Evolutionary conservation across 2,113 vertebrate species (phyloP).

Genomic region (Martes martes): DNA sequence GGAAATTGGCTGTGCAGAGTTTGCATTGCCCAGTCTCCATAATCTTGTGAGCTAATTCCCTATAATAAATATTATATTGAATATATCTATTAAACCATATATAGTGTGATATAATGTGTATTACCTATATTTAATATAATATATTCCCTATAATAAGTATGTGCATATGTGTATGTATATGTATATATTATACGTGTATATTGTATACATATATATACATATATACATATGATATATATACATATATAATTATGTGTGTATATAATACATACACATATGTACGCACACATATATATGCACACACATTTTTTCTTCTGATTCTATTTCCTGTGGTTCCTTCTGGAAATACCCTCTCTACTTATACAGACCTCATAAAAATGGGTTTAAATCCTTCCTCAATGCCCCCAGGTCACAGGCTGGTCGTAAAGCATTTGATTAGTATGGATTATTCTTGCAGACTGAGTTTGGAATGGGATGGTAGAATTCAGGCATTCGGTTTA

Average conservation of each 20-base stretch:
- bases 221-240: too few relatives aligned
- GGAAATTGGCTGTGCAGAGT: fast-evolving
- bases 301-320: neutral
- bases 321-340: neutral
- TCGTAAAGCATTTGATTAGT: too few relatives aligned
- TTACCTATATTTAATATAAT: neutral
- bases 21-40: neutral
- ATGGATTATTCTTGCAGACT: neutral
- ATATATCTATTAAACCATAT: neutral
- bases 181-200: too few relatives aligned
- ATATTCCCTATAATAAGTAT: neutral
- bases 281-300: neutral
- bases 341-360: neutral
- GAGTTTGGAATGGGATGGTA: neutral
- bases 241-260: too few relatives aligned
- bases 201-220: too few relatives aligned
- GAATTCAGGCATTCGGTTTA: neutral
- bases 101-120: neutral
- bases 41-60: neutral
- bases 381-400: too few relatives aligned
- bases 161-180: neutral
- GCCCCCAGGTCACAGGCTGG: neutral
- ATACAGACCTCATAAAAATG: neutral
- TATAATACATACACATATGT: neutral
- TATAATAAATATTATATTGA: neutral